A percentile compares a stretch with the other conserved stretches of the same genome.
These are phyloP conservation scores for Tuberolachnus salignus DNA, from an alignment of 2,888 invertebrate species.

Conservation along the genomic window DNA sequence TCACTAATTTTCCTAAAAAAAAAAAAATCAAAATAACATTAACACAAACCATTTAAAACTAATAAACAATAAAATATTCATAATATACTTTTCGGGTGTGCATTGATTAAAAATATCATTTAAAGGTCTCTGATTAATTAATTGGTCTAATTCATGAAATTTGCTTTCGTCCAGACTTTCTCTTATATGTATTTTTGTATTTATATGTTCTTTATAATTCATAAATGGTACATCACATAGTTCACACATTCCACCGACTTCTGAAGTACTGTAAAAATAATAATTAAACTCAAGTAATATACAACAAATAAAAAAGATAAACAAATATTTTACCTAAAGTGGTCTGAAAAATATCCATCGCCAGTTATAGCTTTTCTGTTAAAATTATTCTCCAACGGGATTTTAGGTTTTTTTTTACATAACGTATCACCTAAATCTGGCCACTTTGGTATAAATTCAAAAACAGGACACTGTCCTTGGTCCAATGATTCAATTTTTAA, in stretches of 20 bases:
- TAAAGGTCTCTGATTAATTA: slow-evolving; percentile 49
- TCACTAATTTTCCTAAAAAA: slow-evolving; percentile 10
- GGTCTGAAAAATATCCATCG: slow-evolving; percentile 43
- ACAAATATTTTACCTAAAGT: slow-evolving; percentile 29
- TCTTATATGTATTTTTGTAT: slow-evolving; percentile 44
- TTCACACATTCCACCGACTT: slow-evolving; percentile 53
- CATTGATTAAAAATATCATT: slow-evolving; percentile 38
- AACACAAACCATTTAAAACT: not conserved
- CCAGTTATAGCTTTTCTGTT: not conserved
- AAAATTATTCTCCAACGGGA: not conserved
- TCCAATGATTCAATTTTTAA: slow-evolving; percentile 52
- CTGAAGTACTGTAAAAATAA: slow-evolving; percentile 39
- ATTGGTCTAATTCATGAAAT: slow-evolving; percentile 41
- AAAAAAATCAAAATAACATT: not conserved
- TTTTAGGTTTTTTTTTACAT: slow-evolving; percentile 31
- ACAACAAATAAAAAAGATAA: not conserved
- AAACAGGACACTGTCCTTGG: slow-evolving; percentile 41
- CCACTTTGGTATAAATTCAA: slow-evolving; percentile 52
- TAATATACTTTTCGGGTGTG: slow-evolving; percentile 24
- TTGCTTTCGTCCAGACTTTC: slow-evolving; percentile 45
- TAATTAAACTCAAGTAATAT: not conserved
- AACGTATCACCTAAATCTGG: slow-evolving; percentile 47
- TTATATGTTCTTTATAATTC: slow-evolving; percentile 54
- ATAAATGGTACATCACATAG: slow-evolving; percentile 50
- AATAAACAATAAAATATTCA: not conserved